Evolutionary conservation across 2,888 invertebrate species (phyloP), one percentile per base, ranked within the genome.

Genomic region (Zaprionus lineosus): DNA sequence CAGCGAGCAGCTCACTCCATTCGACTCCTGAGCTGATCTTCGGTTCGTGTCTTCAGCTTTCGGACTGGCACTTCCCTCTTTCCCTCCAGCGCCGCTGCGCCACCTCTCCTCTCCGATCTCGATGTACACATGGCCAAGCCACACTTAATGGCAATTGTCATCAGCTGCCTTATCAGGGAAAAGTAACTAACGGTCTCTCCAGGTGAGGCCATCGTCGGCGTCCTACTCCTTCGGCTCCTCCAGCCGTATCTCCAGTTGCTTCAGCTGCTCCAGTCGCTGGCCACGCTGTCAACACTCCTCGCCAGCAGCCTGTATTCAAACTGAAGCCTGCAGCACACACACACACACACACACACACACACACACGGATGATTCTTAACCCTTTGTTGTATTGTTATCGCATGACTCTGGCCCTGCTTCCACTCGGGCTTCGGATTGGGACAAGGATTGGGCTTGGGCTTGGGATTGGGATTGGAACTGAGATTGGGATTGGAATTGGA

Each of bases 91-190:
- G n/a, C n/a, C n/a, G n/a, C n/a, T n/a, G n/a, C n/a, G n/a, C n/a
- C n/a, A n/a, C n/a, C n/a, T n/a, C n/a, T n/a, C n/a, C n/a, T 44
- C 56, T 31, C 41, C 59, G 41, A 40, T 34, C 44, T 48, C 48
- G 12, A 8, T 29, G 33, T 56, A 59, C 46, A 57, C 29, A 39
- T 58, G 51, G 61, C 68, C 47, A 55, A 40, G 37, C 37, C 41
- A 19, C 14, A 41, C 73, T 39, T 75, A 78, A 75, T 73, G 73
- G 78, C 83, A 70, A 62, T 61, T 78, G 79, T 78, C 78, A 79
- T 76, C 83, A 74, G 57, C 39, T 60, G 63, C 48, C 67, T 75
- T 82, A 74, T 75, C 67, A 51, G 2, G 56, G 55, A 61, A 69
- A 59, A 50, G 78, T 77, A 74, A 72, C 58, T 62, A 81, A 77